Evolutionary conservation across 2,113 vertebrate species (phyloP).

Genomic region (Calidris pygmaea): DNA sequence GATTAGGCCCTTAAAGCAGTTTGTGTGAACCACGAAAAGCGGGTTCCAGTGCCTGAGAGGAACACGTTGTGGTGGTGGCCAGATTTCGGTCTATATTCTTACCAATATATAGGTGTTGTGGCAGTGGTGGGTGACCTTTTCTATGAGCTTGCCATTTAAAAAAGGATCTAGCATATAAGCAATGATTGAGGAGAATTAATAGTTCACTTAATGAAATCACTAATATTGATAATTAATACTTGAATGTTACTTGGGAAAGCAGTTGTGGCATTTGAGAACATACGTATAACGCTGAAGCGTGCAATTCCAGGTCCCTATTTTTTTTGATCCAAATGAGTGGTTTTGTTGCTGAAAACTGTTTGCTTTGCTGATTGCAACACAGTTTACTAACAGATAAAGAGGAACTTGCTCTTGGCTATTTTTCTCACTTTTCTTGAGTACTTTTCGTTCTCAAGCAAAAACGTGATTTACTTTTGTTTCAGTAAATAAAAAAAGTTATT

Average conservation of each 20-base stretch:
- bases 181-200: not conserved
- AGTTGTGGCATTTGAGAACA: not conserved
- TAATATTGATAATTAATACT: not conserved
- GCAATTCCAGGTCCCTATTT: fast-evolving
- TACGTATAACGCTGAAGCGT: fast-evolving
- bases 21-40: not conserved
- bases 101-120: fast-evolving
- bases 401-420: not conserved
- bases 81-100: not conserved
- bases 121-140: not conserved
- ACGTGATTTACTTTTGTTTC: not conserved
- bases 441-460: not conserved
- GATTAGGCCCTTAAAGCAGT: not conserved
- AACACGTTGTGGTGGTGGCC: not conserved
- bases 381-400: not conserved
- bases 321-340: not conserved
- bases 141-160: not conserved
- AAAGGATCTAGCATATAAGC: not conserved
- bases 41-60: not conserved
- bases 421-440: not conserved
- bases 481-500: not conserved
- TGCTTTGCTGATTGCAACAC: not conserved
- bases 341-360: not conserved
- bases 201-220: not conserved
- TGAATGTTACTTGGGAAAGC: not conserved